These are phyloP conservation scores for Sitophilus oryzae DNA, from an alignment of 1,140 invertebrate genomes.

Conservation along the genomic window DNA sequence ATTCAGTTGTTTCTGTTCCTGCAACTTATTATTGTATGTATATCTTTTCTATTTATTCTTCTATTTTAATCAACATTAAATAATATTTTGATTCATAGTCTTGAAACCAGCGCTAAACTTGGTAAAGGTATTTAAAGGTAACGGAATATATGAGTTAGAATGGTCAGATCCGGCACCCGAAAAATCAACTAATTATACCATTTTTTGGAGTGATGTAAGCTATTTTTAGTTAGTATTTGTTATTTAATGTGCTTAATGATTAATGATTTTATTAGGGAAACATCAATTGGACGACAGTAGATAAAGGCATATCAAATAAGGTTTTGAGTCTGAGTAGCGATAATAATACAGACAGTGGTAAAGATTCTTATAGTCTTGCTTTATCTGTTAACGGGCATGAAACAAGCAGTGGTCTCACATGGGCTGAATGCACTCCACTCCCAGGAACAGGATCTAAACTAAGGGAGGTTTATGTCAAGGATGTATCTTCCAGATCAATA, in stretches of 20 bases:
- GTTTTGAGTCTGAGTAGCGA: slow-evolving; percentile 26
- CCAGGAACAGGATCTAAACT: slow-evolving; percentile 62
- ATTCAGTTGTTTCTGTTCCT: slow-evolving; percentile 56
- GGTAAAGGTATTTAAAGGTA: slow-evolving; percentile 62
- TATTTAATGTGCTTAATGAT: too few relatives aligned
- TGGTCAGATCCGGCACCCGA: slow-evolving; percentile 55
- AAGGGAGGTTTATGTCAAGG: slow-evolving; percentile 41
- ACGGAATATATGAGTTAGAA: slow-evolving; percentile 62
- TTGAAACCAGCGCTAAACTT: slow-evolving; percentile 53
- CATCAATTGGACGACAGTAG: slow-evolving; percentile 53
- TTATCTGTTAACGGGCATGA: slow-evolving; percentile 61
- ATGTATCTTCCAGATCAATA: slow-evolving; percentile 56
- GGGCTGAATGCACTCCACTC: slow-evolving; percentile 70
- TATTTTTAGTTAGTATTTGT: too few relatives aligned
- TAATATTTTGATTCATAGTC: slow-evolving; percentile 34
- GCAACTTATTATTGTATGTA: slow-evolving; percentile 50
- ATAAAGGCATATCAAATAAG: slow-evolving; percentile 49
- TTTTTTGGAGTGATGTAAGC: slow-evolving; percentile 71
- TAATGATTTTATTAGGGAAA: slow-evolving; percentile 43
- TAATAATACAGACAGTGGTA: slow-evolving; percentile 26
- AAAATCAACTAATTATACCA: slow-evolving; percentile 56
- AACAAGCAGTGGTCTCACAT: slow-evolving; percentile 67
- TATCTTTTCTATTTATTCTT: background rate
- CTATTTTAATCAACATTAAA: background rate
- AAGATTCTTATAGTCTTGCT: slow-evolving; percentile 59